Base-by-base conservation (phyloP, 2,888 invertebrate species). In the Danaus chrysippus region DNA sequence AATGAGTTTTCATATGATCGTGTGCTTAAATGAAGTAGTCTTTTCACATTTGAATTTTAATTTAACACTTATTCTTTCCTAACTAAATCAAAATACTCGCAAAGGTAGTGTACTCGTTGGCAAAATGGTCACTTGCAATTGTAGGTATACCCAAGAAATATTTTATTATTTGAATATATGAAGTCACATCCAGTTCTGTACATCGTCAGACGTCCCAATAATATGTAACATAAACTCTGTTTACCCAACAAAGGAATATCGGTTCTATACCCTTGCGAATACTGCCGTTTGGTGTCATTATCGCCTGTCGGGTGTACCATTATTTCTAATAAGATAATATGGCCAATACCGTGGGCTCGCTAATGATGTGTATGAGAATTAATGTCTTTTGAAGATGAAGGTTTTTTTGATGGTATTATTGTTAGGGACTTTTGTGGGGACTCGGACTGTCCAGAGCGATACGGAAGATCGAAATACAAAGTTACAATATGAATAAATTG, bases 281-380 rank as follows among this genome's bases (percentile, higher is more conserved):
- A 54, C 15, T 56, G 69, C 68, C 71, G 59, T 73, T 76, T 81
- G 70, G 66, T 72, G 42, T 64, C 62, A 74, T 65, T 71, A 74
- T 80, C 63, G 75, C 70, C 58, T 74, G 75, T 19, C 17, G 52
- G 54, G 12, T 9, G 44, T 58, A 56, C 63, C 74, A 76, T 83
- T 81, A 81, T 80, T 84, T 79, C 83, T 84, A 83, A 84, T 86
- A 85, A 84, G 79, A 79, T 81, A 83, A 82, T 82, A 81, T 77
- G 81, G 76, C 83, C 83, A 81, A 85, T 84, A 83, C 63, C 70
- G 59, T 67, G 68, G 68, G 68, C 62, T 67, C 65, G 75, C 74
- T 79, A 79, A 79, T 80, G 80, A 79, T 69, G 71, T 71, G 70
- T 72, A 78, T 74, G 70, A 75, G 74, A 74, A 76, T 75, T 72